Conservation (phyloP, 2,113 vertebrate species). For the Phoxinus phoxinus region DNA sequence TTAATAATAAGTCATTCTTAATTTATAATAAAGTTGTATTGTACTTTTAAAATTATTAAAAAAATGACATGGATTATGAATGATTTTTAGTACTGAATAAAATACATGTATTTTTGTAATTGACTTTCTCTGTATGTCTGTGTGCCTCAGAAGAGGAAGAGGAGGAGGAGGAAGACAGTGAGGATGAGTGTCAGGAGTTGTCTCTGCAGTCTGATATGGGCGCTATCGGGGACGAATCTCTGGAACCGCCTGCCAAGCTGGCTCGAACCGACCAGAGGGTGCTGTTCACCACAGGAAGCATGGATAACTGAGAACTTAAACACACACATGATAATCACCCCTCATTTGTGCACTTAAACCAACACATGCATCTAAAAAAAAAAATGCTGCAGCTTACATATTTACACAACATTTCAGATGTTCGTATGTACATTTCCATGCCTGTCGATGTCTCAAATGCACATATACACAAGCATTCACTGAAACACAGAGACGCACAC, state of each 20-base stretch:
- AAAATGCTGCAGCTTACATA: conserved; percentile 52
- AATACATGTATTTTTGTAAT: background rate
- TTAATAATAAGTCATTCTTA: background rate
- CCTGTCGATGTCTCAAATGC: conserved; percentile 5
- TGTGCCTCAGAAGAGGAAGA: conserved; percentile 86
- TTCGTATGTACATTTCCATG: conserved; percentile 13
- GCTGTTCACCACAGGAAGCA: conserved; percentile 72
- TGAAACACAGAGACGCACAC: conserved; percentile 1
- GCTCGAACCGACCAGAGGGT: conserved; percentile 83
- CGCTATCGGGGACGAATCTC: conserved; percentile 78
- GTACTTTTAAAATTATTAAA: background rate
- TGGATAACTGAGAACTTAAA: conserved; percentile 68
- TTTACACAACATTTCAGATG: conserved; percentile 8
- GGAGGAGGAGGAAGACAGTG: conserved; percentile 91
- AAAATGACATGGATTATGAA: background rate
- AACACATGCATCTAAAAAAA: conserved; percentile 20
- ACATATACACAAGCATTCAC: conserved; percentile 30
- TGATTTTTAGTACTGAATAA: background rate
- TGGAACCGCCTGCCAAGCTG: conserved; percentile 88
- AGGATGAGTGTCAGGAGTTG: conserved; percentile 89
- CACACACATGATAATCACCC: background rate
- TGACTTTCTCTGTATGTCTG: conserved; percentile 30
- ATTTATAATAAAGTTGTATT: background rate
- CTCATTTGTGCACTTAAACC: conserved; percentile 3
- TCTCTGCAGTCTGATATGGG: conserved; percentile 79